phyloP scores from a whole-genome alignment of 2,797 vertebrate genomes.

The Tympanoctomys barrerae region DNA sequence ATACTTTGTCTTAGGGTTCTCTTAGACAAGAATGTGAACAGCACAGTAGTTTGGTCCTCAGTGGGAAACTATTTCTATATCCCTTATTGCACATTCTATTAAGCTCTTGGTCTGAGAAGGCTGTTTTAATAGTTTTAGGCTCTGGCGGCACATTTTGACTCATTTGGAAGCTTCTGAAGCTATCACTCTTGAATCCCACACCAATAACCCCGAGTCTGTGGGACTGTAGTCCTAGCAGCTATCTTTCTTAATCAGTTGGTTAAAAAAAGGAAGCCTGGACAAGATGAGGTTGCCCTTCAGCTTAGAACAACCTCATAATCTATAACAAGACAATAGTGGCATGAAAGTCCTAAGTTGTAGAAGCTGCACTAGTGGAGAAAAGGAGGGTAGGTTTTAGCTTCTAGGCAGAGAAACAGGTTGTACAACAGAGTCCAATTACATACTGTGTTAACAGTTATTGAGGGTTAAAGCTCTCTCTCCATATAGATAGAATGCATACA shows the following conservation, averaged over 20 bases:
- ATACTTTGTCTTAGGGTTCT: slow-evolving; percentile 46
- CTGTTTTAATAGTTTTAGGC: background rate
- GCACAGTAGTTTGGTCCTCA: slow-evolving; percentile 13
- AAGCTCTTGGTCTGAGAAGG: background rate
- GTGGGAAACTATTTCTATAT: slow-evolving; percentile 34
- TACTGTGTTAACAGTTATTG: background rate
- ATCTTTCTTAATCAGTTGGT: slow-evolving; percentile 33
- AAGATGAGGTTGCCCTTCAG: background rate
- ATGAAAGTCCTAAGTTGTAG: background rate
- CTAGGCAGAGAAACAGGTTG: background rate
- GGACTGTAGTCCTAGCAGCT: background rate
- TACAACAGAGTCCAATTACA: background rate
- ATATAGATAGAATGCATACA: background rate
- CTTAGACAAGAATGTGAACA: slow-evolving; percentile 50
- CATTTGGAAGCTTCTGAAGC: background rate
- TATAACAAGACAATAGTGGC: background rate
- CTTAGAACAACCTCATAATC: background rate
- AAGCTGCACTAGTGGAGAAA: background rate
- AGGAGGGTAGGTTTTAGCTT: slow-evolving; percentile 15
- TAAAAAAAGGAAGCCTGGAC: background rate
- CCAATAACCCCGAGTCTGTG: background rate
- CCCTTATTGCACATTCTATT: background rate
- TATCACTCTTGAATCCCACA: background rate
- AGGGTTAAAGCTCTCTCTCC: background rate
- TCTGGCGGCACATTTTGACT: background rate